phyloP scores from a whole-genome alignment of 1,140 invertebrate genomes.

The Drosophila yakuba region DNA sequence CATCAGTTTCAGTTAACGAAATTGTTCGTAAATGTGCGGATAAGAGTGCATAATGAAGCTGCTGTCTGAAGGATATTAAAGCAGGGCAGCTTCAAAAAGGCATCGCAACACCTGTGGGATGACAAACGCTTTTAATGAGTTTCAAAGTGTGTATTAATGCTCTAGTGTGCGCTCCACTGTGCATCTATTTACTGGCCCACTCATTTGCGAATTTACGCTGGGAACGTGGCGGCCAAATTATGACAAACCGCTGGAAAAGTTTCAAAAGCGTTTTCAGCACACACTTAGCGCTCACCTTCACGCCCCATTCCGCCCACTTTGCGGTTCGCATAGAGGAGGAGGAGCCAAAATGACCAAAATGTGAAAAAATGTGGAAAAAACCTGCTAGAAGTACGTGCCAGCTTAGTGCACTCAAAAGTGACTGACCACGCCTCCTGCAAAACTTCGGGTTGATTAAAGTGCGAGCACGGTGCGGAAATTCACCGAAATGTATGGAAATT shows the following conservation, averaged over 20 bases:
- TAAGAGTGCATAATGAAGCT: background rate
- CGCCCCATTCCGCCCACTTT: constrained; percentile 9
- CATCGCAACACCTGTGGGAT: too few species aligned
- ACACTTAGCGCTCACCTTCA: constrained; percentile 41
- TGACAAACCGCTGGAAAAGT: constrained; percentile 72
- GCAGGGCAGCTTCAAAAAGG: background rate
- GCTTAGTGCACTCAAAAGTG: constrained; percentile 36
- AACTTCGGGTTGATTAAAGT: constrained; percentile 52
- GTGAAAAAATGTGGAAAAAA: constrained; percentile 21
- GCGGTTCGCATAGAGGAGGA: background rate
- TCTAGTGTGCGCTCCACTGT: constrained; percentile 17
- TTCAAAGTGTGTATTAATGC: too few species aligned
- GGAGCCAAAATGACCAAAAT: background rate
- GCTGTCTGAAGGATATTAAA: background rate
- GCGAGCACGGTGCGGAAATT: constrained; percentile 25
- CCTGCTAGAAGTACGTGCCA: constrained; percentile 28
- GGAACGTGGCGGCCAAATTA: constrained; percentile 71
- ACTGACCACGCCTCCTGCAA: constrained; percentile 34
- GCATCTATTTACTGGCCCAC: constrained; percentile 17
- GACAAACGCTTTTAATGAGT: too few species aligned
- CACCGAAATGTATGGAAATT: constrained; percentile 11
- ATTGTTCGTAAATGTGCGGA: background rate
- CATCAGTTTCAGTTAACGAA: constrained; percentile 9
- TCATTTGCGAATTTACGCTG: constrained; percentile 62
- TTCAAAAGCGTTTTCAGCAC: constrained; percentile 70